These are phyloP conservation scores for Prenolepis imparis DNA, from an alignment of 2,888 invertebrate species.

Conservation along the genomic window DNA sequence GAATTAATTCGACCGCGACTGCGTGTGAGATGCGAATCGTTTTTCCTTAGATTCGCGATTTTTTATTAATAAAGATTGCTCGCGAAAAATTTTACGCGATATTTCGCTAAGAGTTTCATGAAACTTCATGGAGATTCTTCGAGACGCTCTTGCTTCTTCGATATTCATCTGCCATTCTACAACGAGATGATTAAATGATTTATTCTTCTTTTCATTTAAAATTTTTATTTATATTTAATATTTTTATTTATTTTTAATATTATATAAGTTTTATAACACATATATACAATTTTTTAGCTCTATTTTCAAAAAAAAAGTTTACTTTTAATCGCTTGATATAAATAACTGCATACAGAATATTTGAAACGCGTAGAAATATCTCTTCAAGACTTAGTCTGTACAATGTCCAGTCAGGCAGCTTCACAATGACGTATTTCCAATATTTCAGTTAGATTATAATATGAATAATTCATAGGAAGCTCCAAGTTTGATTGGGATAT, in stretches of 20 bases:
- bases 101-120: neutral
- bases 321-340: slow-evolving; percentile 27
- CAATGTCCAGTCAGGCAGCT: slow-evolving; percentile 47
- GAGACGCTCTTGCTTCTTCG: neutral
- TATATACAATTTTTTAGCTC: neutral
- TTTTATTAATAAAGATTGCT: slow-evolving; percentile 8
- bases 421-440: slow-evolving; percentile 55
- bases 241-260: no score
- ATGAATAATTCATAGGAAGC: slow-evolving; percentile 53
- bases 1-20: slow-evolving; percentile 6
- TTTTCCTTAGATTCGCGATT: neutral
- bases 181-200: neutral
- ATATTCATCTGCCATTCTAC: neutral
- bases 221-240: no score
- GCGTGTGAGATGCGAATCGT: neutral
- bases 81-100: neutral
- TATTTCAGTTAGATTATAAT: slow-evolving; percentile 49
- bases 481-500: slow-evolving; percentile 57
- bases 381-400: slow-evolving; percentile 29
- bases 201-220: neutral
- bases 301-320: neutral
- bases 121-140: neutral
- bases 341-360: slow-evolving; percentile 34
- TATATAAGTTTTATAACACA: neutral
- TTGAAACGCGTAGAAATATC: slow-evolving; percentile 1